Conservation (phyloP, 2,888 invertebrate genomes). For the Chirona hameri region DNA sequence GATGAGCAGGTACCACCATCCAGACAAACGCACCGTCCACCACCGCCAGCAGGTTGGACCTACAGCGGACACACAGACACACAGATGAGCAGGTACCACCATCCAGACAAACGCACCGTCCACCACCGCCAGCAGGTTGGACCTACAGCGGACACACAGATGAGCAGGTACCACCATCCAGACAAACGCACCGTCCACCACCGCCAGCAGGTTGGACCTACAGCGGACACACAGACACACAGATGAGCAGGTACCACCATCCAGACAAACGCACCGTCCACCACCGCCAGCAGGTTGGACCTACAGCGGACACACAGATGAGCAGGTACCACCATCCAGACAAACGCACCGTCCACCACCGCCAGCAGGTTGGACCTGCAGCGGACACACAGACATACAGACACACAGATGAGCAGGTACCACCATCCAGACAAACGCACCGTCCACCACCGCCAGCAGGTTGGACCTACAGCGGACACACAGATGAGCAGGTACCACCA, state of each 20-base stretch:
- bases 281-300: conserved; percentile 75
- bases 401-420: not conserved
- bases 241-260: conserved; percentile 45
- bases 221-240: too few relatives aligned
- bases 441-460: conserved; percentile 57
- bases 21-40: conserved; percentile 60
- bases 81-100: not conserved
- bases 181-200: too few relatives aligned
- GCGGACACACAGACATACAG: not conserved
- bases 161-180: too few relatives aligned
- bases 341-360: conserved; percentile 67
- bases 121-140: conserved; percentile 74
- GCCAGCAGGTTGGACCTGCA: conserved; percentile 78
- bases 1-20: too few relatives aligned
- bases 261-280: conserved; percentile 58
- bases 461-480: conserved; percentile 63
- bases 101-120: conserved; percentile 55
- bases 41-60: conserved; percentile 77
- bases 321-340: too few relatives aligned
- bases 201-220: too few relatives aligned
- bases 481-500: too few relatives aligned
- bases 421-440: conserved; percentile 42
- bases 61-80: conserved; percentile 50
- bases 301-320: conserved; percentile 53
- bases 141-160: conserved; percentile 56